Evolutionary conservation across 1,140 invertebrate genomes (phyloP).

Genomic region (Tyrophagus putrescentiae): DNA sequence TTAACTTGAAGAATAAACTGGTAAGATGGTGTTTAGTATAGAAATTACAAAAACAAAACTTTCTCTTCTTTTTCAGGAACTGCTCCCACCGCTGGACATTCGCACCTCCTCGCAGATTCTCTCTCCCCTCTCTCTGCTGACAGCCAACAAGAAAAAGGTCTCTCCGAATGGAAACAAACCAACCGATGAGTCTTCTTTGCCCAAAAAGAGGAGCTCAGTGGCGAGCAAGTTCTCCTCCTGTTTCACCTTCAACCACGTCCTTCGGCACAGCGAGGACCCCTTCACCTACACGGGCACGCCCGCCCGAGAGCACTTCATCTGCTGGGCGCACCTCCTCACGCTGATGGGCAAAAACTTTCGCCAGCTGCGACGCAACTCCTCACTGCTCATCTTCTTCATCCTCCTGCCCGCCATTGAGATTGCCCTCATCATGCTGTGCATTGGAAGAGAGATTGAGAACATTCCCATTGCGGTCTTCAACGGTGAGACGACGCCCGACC

Average conservation of each 20-base stretch:
- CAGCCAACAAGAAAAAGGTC: neutral
- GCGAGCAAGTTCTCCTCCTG: neutral
- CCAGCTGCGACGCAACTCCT: constrained; percentile 20
- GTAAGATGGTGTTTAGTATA: neutral
- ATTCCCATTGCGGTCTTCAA: constrained; percentile 61
- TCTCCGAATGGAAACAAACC: neutral
- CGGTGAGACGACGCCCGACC: neutral
- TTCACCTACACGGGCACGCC: neutral
- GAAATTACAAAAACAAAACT: neutral
- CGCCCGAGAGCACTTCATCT: neutral
- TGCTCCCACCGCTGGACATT: neutral
- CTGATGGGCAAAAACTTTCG: constrained; percentile 24
- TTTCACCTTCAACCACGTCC: neutral
- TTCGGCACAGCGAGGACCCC: neutral
- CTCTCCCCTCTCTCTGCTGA: neutral
- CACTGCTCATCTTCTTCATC: constrained; percentile 75
- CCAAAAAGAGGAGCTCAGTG: neutral
- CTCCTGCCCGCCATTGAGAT: constrained; percentile 78
- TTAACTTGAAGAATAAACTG: neutral
- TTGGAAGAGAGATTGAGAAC: constrained; percentile 70
- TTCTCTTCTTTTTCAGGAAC: neutral
- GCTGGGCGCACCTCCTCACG: neutral
- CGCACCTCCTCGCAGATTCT: neutral
- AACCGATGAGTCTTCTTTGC: neutral
- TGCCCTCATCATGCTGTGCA: constrained; percentile 83